phyloP scores from a whole-genome alignment of 2,113 vertebrate species.

The Sylvilagus bachmani region DNA sequence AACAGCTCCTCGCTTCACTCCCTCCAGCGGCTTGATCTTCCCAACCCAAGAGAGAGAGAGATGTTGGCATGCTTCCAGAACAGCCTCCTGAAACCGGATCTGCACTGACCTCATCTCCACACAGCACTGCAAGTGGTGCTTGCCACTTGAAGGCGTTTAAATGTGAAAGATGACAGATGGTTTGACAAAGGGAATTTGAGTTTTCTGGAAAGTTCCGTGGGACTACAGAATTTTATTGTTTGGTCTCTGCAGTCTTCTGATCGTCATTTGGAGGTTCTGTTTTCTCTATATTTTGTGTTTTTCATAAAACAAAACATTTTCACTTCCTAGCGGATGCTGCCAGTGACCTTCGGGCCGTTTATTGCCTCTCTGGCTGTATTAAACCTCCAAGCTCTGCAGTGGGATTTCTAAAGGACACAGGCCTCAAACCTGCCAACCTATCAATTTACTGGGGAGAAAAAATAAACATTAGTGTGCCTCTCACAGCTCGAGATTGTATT shows the following conservation, averaged over 20 bases:
- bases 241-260: not conserved
- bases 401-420: constrained; percentile 74
- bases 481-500: not conserved
- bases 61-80: rapidly evolving
- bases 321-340: not conserved
- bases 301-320: constrained; percentile 66
- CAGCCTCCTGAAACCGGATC: not conserved
- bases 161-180: not conserved
- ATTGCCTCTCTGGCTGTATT: constrained; percentile 57
- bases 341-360: constrained; percentile 20
- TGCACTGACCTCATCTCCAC: rapidly evolving
- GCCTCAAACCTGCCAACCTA: constrained; percentile 72
- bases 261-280: not conserved
- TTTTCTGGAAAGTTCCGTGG: not conserved
- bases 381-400: not conserved
- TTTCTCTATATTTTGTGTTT: constrained; percentile 56
- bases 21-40: not conserved
- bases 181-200: not conserved
- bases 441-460: constrained; percentile 46
- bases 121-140: too few relatives aligned
- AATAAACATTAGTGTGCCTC: not conserved
- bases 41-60: not conserved
- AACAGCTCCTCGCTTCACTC: not conserved
- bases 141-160: not conserved
- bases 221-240: constrained; percentile 11